phyloP scores from a whole-genome alignment of 2,113 vertebrate genomes.

The Microcebus griseorufus region DNA sequence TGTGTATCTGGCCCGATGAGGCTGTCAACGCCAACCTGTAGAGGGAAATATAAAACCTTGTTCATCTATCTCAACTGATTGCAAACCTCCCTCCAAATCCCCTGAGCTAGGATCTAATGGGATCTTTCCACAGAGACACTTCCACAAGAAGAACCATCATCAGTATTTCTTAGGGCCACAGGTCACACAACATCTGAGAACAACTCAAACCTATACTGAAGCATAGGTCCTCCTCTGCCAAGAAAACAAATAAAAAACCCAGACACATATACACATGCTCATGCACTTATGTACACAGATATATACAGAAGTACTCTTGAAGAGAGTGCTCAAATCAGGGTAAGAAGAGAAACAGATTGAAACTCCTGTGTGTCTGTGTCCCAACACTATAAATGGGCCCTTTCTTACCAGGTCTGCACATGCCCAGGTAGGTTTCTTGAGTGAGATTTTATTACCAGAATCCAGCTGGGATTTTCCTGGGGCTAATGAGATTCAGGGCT shows the following conservation, averaged over 20 bases:
- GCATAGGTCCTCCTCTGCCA: neutral
- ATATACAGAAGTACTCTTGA: neutral
- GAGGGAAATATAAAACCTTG: conserved; percentile 46
- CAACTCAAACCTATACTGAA: conserved; percentile 13
- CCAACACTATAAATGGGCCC: neutral
- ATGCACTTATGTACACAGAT: neutral
- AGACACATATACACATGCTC: neutral
- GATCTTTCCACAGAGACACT: conserved; percentile 24
- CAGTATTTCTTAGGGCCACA: conserved; percentile 23
- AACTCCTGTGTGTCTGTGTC: neutral
- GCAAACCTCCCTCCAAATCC: neutral
- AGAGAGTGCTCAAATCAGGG: neutral
- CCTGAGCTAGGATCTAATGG: neutral
- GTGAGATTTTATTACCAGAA: conserved; percentile 34
- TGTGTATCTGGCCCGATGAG: conserved; percentile 93
- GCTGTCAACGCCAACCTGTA: conserved; percentile 93
- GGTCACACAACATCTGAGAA: neutral
- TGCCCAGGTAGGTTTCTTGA: neutral
- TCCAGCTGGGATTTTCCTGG: neutral
- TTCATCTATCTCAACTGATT: neutral
- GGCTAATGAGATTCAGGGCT: neutral
- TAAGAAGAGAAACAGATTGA: neutral
- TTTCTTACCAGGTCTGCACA: neutral
- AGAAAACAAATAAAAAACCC: neutral
- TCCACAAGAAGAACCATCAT: neutral